Base-by-base conservation (phyloP, 1,140 invertebrate genomes). In the Platyura marginata region DNA sequence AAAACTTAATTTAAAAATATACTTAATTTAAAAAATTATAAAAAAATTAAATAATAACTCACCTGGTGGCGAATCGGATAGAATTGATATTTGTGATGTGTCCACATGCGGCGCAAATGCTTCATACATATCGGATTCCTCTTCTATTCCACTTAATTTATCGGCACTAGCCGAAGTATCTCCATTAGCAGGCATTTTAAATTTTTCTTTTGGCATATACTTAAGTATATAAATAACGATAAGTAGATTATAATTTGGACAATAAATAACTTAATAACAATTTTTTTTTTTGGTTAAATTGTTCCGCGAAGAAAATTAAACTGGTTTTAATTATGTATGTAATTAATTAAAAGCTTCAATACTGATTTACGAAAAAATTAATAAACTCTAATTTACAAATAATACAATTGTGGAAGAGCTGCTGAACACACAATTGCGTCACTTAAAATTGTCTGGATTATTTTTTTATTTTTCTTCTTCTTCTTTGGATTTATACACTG, bases 101-200 rank as follows among this genome's bases (percentile, higher is more conserved):
- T 81, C 79, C 46, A 81, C 77, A 61, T 80, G 75, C 25, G 76
- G 74, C 44, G 77, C 71, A 57, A 78, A 81, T 38, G 70, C 74
- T 56, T 81, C 77, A 49, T 79, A 77, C 45, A 76, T 64, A 58
- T 79, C 75, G 44, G 71, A 70, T 62, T 79, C 74, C 63, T 80
- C 77, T 66, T 77, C 76, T 49, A 77, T 65, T 54, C 71, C 72
- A 52, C 59, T 61, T 37, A 61, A 40, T 48, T 61, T 61, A 43
- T 61, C 59, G 43, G 58, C 55, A 47, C 59, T 56, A 34, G 55
- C 55, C 41, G 54, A 46, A 46, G 51, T 43, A 37, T 51, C 57
- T 42, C 58, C 55, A 49, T 55, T 56, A 25, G 57, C 56, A 41
- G 59, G 59, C 59, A 61, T 61, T 18, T 38, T 38, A 10, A 38